phyloP scores from a whole-genome alignment of 2,888 invertebrate genomes.

The Nemurella pictetii region DNA sequence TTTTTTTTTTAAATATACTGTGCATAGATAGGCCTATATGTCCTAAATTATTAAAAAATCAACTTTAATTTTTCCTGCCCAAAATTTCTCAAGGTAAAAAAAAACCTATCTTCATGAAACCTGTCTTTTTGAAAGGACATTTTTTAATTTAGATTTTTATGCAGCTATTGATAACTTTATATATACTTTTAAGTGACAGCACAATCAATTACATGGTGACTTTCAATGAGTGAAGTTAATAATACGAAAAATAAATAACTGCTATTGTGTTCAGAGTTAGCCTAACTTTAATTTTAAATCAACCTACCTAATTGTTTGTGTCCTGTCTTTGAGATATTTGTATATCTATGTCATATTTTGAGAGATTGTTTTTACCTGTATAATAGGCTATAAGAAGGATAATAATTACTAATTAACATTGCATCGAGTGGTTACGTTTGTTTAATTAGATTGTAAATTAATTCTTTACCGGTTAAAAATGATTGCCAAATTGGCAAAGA shows the following conservation, averaged over 20 bases:
- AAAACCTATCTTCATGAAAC: not conserved
- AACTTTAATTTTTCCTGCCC: not conserved
- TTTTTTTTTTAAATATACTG: slow-evolving; percentile 5
- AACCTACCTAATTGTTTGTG: slow-evolving; percentile 33
- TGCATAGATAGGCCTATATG: slow-evolving; percentile 8
- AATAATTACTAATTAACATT: slow-evolving; percentile 38
- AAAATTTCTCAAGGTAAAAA: not conserved
- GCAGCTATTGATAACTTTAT: slow-evolving; percentile 41
- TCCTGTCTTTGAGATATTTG: slow-evolving; percentile 39
- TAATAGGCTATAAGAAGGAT: slow-evolving; percentile 31
- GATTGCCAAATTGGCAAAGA: not conserved
- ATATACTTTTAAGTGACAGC: slow-evolving; percentile 32
- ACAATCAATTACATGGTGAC: slow-evolving; percentile 33
- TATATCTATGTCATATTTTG: slow-evolving; percentile 38
- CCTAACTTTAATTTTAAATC: slow-evolving; percentile 37
- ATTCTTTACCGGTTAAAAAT: slow-evolving; percentile 35
- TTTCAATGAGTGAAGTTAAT: not conserved
- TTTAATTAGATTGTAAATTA: slow-evolving; percentile 39
- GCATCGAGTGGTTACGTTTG: slow-evolving; percentile 37
- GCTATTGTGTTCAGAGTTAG: slow-evolving; percentile 39
- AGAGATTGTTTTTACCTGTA: slow-evolving; percentile 40
- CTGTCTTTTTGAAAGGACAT: slow-evolving; percentile 34
- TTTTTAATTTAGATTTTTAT: slow-evolving; percentile 36
- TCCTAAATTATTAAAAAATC: slow-evolving; percentile 21
- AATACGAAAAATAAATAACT: not conserved